Evolutionary conservation across 92 coral and sea anemone species (phyloP), one percentile per base, ranked within the genome.

Genomic region (Porites rus): DNA sequence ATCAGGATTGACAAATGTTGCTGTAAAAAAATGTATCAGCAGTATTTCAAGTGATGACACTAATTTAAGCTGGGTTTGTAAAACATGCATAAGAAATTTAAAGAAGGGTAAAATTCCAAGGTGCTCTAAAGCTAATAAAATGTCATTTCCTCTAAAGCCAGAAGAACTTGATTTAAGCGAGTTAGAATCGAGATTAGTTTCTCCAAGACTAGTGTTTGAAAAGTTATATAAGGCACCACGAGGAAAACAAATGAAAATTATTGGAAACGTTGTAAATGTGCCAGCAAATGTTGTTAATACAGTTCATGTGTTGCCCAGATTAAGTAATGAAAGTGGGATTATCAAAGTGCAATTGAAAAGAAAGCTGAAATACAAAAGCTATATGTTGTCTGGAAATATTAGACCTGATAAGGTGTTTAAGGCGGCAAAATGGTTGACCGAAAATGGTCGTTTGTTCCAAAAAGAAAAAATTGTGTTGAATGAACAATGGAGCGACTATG

Each of bases 221-320:
- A 90, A 92, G 53, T 22, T 92, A 12, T 81, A 83, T 77, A 85
- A 90, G 64, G 88, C 92, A 68, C 93, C 93, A 18, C 77, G 92
- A 14, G 93, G 96, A 69, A 90, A 79, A 67, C 96, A 90, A 76
- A 72, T 90, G 65, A 90, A 84, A 87, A 93, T 93, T 20, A n/a
- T 1, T 52, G 85, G 85, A 9, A 81, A 81, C 19, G 12, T 81
- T 50, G 85, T 81, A 3, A 81, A 84, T 86, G 93, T 93, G 12
- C 92, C 93, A 25, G 95, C 93, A 43, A 92, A 92, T 78, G 89
- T 88, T 31, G 76, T 75, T 8, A 77, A 88, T 72, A 91, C 92
- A 60, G 89, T 88, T 8, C 56, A 2, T 74, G 79, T 91, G 67
- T 74, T 91, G 67, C 94, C 94, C 31, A 74, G 89, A 86, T 60